Evolutionary conservation across 2,113 vertebrate genomes (phyloP), one percentile per base, ranked within the genome.

Genomic region (Piliocolobus tephrosceles): DNA sequence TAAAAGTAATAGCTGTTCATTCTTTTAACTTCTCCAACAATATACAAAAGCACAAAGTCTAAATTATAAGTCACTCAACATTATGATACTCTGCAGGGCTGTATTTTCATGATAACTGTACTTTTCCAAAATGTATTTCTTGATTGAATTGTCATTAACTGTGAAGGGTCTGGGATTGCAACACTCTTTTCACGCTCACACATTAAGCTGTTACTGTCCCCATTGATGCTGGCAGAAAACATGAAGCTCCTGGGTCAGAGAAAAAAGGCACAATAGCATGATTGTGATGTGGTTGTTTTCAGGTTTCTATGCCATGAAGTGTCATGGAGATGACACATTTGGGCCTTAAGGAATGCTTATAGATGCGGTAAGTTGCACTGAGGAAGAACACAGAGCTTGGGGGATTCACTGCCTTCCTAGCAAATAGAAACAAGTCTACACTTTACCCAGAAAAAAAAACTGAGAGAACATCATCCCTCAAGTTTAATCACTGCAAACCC

Each of bases 251-350:
- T 2, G 16, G 40, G 35, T 86, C 61, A 50, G 38, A 91, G 61
- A 32, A 50, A 32, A 58, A 58, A 84, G 25, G 20, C 12, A 25
- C 17, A 79, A 84, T 32, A 70, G 16, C 25, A 23, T 76, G 30
- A 32, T 7, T 35, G 25, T 43, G 52, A 43, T 25, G 43, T 16
- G 20, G 22, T 12, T 45, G 8, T 30, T 2, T 23, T 75, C 58
- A 6, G 50, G 3, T 52, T 5, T 45, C 57, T 7, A 7, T 22
- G 8, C 30, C 8, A 30, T 4, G 38, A 64, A 43, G 32, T 10
- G 25, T 35, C 40, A 32, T 1, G 1, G 45, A 10, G 35, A 32
- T 45, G 8, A 12, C 27, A 7, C 8, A 3, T 16, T 1, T n/a
- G 11, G n/a, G 43, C 30, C 30, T 84, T 57, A 13, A 32, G 30